These are phyloP conservation scores for Poecilia gillii DNA, from an alignment of 2,797 vertebrate genomes.

Conservation along the genomic window DNA sequence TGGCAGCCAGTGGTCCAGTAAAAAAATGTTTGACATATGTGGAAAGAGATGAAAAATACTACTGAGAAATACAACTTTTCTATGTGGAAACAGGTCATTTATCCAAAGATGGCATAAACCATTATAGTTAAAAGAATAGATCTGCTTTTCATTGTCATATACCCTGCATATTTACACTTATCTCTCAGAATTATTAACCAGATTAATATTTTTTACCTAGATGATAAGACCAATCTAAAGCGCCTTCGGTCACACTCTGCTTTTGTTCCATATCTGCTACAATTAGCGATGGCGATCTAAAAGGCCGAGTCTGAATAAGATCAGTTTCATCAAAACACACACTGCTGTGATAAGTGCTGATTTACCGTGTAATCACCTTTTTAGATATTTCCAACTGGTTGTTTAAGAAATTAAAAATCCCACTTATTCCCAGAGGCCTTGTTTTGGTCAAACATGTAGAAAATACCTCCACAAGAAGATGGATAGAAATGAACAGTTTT, in stretches of 20 bases:
- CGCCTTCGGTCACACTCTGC: not conserved
- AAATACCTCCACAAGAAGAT: not conserved
- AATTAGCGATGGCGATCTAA: constrained; percentile 2
- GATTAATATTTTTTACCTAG: not conserved
- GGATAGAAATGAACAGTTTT: not conserved
- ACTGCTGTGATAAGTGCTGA: not conserved
- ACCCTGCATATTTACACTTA: not conserved
- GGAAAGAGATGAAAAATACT: constrained; percentile 8
- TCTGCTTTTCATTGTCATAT: not conserved
- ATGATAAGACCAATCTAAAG: not conserved
- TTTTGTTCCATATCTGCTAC: not conserved
- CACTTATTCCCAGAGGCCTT: not conserved
- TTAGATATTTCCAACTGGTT: not conserved
- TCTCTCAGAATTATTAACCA: constrained; percentile 6
- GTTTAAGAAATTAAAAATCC: not conserved
- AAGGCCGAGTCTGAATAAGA: constrained; percentile 1
- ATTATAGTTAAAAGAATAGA: constrained; percentile 15
- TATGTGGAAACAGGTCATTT: constrained; percentile 12
- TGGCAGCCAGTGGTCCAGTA: constrained; percentile 10
- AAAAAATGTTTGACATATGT: constrained; percentile 21
- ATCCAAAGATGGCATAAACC: constrained; percentile 10
- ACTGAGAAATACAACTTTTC: constrained; percentile 18
- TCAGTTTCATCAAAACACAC: not conserved
- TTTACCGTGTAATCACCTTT: not conserved
- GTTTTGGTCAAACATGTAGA: not conserved